Percentiles rank a stretch among this genome's conserved stretches.
Evolutionary conservation across 2,113 vertebrate species (phyloP).

Genomic region (Ammodytes marinus): DNA sequence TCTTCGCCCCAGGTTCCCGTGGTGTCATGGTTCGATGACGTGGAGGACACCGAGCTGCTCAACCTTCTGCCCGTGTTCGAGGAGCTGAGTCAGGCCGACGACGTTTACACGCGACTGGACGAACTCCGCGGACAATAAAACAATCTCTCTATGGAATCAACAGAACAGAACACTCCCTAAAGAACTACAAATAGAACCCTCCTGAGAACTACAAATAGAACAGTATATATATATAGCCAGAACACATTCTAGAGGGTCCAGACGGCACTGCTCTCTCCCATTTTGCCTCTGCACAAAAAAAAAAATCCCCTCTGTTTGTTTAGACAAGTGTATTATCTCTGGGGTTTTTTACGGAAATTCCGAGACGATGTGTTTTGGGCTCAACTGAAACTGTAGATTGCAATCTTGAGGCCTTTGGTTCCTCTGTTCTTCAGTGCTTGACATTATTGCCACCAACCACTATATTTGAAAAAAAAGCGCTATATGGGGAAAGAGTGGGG

Average conservation of each 20-base stretch:
- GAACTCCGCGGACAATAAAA: slow-evolving; percentile 87
- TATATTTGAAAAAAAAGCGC: slow-evolving; percentile 31
- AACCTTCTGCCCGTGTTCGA: slow-evolving; percentile 92
- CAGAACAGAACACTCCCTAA: too few species aligned
- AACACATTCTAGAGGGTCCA: slow-evolving; percentile 11
- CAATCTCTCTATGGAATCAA: slow-evolving; percentile 10
- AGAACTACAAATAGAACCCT: background rate
- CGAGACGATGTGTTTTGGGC: slow-evolving; percentile 27
- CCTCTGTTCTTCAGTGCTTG: slow-evolving; percentile 29
- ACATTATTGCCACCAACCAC: slow-evolving; percentile 40
- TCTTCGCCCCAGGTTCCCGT: slow-evolving; percentile 87
- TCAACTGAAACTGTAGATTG: slow-evolving; percentile 17
- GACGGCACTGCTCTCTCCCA: slow-evolving; percentile 3
- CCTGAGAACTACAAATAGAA: slow-evolving; percentile 2
- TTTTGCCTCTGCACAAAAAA: slow-evolving; percentile 24
- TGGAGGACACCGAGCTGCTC: slow-evolving; percentile 90
- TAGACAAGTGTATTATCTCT: slow-evolving; percentile 24
- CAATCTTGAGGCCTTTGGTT: slow-evolving; percentile 42
- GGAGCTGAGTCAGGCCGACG: slow-evolving; percentile 89
- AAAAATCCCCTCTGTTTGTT: slow-evolving; percentile 26
- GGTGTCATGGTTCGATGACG: slow-evolving; percentile 94
- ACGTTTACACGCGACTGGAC: slow-evolving; percentile 89
- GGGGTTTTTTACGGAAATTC: slow-evolving; percentile 30
- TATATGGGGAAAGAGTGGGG: slow-evolving; percentile 17
- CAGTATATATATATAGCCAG: background rate